Evolutionary conservation across 2,113 vertebrate species (phyloP), one percentile per base, ranked within the genome.

Genomic region (Gallinago media): DNA sequence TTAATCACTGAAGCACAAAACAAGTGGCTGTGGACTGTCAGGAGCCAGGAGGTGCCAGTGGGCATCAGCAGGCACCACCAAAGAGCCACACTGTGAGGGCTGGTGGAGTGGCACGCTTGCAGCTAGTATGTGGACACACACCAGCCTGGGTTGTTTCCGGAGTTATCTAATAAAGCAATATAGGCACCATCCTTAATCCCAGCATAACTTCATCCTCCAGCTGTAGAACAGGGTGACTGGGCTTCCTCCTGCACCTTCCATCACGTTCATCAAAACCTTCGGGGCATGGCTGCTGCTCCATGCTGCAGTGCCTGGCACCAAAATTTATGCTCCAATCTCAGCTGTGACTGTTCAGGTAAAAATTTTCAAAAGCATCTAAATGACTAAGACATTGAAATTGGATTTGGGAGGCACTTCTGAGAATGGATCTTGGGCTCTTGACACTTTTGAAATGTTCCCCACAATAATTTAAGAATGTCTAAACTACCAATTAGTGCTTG

Each of bases 401-500:
- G 88, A 66, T 85, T 89, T 91, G 66, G 70, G 68, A 94, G 65
- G 72, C 88, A 76, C 74, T 92, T 86, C 71, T 82, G 71, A 90
- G 85, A 80, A 80, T 22, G 79, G 71, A 85, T 88, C 50, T 63
- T 79, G 50, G 62, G 67, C 84, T 93, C 59, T 25, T 83, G 78
- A 88, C 80, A 81, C 76, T 91, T 94, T 44, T 89, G 83, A 95
- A 87, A 85, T 50, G 76, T 68, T 97, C 77, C 77, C 74, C 66
- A 25, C 80, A 87, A 96, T 91, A 94, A 94, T 92, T 94, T 87
- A 84, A 92, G 73, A 42, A 81, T 92, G 91, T 87, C 92, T 96
- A 87, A 94, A 84, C 91, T 72, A 92, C 88, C 88, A 94, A 93
- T 96, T 95, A 89, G 44, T 50, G 54, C 70, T 92, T 95, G 92